These are phyloP conservation scores for Nasonia oneida DNA, from an alignment of 2,888 invertebrate genomes.

Conservation along the genomic window DNA sequence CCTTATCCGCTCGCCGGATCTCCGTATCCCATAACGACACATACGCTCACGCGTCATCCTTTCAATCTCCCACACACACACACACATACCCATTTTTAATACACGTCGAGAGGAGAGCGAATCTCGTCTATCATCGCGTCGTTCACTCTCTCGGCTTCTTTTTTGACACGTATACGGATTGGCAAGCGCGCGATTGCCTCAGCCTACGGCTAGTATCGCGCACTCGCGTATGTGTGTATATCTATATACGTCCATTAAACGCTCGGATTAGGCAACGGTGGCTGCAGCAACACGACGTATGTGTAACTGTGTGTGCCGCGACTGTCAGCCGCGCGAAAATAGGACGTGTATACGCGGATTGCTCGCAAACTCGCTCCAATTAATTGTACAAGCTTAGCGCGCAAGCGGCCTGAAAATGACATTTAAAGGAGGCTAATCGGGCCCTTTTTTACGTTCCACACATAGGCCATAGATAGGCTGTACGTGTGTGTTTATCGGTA, in stretches of 20 bases:
- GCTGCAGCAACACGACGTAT: not conserved
- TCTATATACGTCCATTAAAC: constrained; percentile 39
- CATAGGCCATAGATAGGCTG: not conserved
- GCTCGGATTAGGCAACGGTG: constrained; percentile 41
- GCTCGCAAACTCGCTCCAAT: constrained; percentile 39
- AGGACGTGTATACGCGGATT: constrained; percentile 12
- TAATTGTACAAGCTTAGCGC: constrained; percentile 28
- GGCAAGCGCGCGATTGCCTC: constrained; percentile 33
- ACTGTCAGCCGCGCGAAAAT: constrained; percentile 41
- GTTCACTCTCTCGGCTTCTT: not conserved
- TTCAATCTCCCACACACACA: not conserved
- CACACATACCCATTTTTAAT: not conserved
- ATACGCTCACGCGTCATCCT: constrained; percentile 7
- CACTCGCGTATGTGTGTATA: not conserved
- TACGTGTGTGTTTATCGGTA: not conserved
- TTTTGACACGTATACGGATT: constrained; percentile 5
- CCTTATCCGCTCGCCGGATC: not conserved
- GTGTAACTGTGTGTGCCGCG: not conserved
- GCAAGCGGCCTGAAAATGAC: constrained; percentile 28
- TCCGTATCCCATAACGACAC: not conserved
- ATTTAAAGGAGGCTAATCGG: constrained; percentile 33
- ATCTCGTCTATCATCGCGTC: constrained; percentile 18
- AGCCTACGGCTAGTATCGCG: constrained; percentile 15
- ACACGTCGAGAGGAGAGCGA: too few relatives aligned
- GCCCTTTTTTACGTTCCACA: constrained; percentile 3